Conservation (phyloP, 2,797 vertebrate genomes). For the Coendou prehensilis region DNA sequence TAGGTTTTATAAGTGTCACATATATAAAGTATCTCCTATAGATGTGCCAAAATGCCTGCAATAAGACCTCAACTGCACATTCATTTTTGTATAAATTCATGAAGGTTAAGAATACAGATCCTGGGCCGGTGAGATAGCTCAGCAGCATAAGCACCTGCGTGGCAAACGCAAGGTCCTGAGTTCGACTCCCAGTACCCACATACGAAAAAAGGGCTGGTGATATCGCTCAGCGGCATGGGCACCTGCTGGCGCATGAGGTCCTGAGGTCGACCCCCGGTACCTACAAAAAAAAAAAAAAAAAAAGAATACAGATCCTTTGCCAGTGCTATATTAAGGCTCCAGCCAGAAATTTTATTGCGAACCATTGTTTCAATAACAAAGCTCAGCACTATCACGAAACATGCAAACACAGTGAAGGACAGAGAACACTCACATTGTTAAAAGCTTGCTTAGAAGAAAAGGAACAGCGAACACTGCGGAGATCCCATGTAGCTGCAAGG, state of each 20-base stretch:
- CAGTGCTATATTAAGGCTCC: background rate
- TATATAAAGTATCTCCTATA: background rate
- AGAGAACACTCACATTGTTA: background rate
- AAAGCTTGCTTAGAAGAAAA: constrained; percentile 27
- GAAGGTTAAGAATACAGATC: constrained; percentile 5
- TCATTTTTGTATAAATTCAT: background rate
- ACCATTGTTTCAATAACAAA: constrained; percentile 59
- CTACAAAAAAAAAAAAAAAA: too few relatives aligned
- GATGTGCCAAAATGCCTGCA: background rate
- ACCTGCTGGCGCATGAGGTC: too few relatives aligned
- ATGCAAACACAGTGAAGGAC: background rate
- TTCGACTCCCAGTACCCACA: too few relatives aligned
- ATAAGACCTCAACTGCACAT: background rate
- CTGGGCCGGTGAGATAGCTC: background rate
- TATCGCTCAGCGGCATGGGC: too few relatives aligned
- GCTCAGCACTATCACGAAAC: background rate
- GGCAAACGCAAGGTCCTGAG: too few relatives aligned
- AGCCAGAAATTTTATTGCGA: constrained; percentile 20
- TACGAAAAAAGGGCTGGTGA: too few relatives aligned
- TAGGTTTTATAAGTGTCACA: background rate
- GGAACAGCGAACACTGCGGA: background rate
- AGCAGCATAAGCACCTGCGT: too few relatives aligned
- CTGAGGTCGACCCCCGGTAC: too few relatives aligned
- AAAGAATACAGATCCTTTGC: background rate
- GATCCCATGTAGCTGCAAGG: background rate